phyloP scores from a whole-genome alignment of 2,888 invertebrate species.

The Cephalotes varians region DNA sequence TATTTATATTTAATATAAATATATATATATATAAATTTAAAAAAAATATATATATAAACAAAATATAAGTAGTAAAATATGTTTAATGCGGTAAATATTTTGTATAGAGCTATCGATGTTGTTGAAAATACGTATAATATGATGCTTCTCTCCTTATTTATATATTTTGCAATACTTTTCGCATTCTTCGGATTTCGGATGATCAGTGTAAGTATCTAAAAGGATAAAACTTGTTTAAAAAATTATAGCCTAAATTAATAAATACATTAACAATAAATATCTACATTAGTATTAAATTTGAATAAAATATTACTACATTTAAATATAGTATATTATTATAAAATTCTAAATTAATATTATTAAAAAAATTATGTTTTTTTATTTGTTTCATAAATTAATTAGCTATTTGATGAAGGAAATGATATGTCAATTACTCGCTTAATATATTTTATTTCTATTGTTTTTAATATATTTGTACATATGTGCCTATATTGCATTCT shows the following conservation, averaged over 20 bases:
- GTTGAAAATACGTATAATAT: constrained; percentile 28
- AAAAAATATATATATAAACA: too few relatives aligned
- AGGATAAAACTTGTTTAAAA: too few relatives aligned
- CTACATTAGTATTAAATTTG: too few relatives aligned
- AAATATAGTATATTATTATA: too few relatives aligned
- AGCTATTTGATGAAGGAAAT: constrained; percentile 15
- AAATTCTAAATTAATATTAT: too few relatives aligned
- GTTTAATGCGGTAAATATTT: not conserved
- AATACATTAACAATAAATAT: too few relatives aligned
- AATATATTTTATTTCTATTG: not conserved
- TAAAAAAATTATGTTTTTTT: too few relatives aligned
- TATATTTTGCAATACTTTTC: constrained; percentile 5
- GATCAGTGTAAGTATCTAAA: not conserved
- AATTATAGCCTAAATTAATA: too few relatives aligned
- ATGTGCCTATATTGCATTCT: constrained; percentile 50
- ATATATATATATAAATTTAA: too few relatives aligned
- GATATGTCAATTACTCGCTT: not conserved
- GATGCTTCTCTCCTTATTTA: constrained; percentile 8
- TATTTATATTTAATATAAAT: too few relatives aligned
- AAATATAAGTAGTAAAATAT: not conserved
- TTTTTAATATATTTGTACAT: constrained; percentile 17
- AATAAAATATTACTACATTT: too few relatives aligned
- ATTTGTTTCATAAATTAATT: not conserved
- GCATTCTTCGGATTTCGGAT: constrained; percentile 14
- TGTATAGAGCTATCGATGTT: constrained; percentile 5